Base-by-base conservation (phyloP, 2,113 vertebrate species). In the Paradoxurus hermaphroditus region DNA sequence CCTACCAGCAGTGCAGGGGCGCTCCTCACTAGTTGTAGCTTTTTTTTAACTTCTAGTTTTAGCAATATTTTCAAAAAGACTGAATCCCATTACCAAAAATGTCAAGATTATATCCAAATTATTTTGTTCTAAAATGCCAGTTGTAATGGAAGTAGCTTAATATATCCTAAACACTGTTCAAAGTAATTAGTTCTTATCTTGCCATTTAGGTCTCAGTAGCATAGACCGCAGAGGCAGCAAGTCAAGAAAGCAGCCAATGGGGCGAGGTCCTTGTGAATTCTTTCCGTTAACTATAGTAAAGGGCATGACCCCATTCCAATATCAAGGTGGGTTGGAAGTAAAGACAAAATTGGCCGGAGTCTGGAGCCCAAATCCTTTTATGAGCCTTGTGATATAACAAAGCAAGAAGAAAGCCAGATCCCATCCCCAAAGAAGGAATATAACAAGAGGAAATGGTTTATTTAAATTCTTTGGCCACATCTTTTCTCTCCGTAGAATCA, bases 401-500 rank as follows among this genome's bases (percentile, higher is more conserved):
- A 90, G 62, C 75, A 89, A 36, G 31, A 23, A 92, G 49, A 95
- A 86, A 85, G 46, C 59, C 11, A 75, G 73, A 51, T 51, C 49
- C n/a, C 13, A 51, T 27, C 18, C 34, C 49, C 27, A 15, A 16
- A 88, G 56, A 83, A 75, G 93, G 18, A 90, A 59, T 25, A 8
- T 59, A 93, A 75, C 11, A 79, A 92, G 84, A 97, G 70, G 65
- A 96, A 91, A 44, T 36, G n/a, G 51, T 86, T 96, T 84, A 79
- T 46, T 84, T 96, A 93, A 97, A 65, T 91, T 97, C 7, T 90
- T 92, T 85, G 56, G 49, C 8, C 21, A 36, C 67, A 84, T 73
- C 63, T 94, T 92, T 96, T 92, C 78, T 90, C 14, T 39, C 59
- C 73, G n/a, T 88, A 89, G 56, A 93, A 91, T 93, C 63, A 70